Conservation (phyloP, 2,113 vertebrate species). For the Pogona vitticeps region DNA sequence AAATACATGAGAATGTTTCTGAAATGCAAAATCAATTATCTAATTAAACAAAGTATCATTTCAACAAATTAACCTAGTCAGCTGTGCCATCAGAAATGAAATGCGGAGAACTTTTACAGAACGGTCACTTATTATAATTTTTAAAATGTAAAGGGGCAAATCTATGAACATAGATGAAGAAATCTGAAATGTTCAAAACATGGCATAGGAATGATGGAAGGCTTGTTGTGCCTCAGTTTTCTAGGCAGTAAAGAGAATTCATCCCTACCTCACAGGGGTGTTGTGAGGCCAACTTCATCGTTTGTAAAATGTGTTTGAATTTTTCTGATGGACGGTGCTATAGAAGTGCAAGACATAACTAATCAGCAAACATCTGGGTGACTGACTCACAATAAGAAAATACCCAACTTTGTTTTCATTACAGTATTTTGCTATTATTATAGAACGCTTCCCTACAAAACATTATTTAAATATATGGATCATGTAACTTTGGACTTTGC, state of each 20-base stretch:
- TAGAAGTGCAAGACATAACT: conserved; percentile 19
- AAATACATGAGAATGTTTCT: neutral
- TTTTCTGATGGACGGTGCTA: conserved; percentile 32
- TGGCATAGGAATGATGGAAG: neutral
- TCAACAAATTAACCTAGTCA: neutral
- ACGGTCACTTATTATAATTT: neutral
- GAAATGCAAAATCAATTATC: neutral
- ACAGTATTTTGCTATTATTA: conserved; percentile 48
- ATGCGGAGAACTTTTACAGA: neutral
- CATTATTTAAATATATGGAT: conserved; percentile 33
- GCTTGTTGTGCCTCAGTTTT: conserved; percentile 27
- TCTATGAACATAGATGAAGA: neutral
- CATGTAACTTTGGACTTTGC: conserved; percentile 34
- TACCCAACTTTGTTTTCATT: conserved; percentile 35
- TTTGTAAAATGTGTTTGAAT: conserved; percentile 42
- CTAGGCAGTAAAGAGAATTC: conserved; percentile 24
- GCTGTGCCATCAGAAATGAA: neutral
- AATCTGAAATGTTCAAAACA: neutral
- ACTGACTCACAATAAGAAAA: conserved; percentile 22
- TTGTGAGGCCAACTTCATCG: conserved; percentile 56
- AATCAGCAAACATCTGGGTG: neutral
- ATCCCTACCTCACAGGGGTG: conserved; percentile 58
- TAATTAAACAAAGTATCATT: neutral
- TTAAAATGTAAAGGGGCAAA: neutral
- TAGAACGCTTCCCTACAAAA: conserved; percentile 41